These are phyloP conservation scores for Tenodera sinensis DNA, from an alignment of 2,888 invertebrate species.

Conservation along the genomic window DNA sequence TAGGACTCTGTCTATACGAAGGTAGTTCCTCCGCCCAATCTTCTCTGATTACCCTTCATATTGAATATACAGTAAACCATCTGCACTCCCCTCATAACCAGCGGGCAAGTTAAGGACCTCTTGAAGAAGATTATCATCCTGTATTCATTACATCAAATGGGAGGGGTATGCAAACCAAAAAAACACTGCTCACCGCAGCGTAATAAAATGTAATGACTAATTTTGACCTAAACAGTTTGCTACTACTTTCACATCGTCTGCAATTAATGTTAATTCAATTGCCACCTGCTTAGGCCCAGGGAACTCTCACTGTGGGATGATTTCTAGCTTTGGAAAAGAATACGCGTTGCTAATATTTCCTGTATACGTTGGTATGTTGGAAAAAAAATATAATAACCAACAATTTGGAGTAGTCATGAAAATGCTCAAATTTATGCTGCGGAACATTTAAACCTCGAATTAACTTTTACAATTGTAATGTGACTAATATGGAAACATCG, in stretches of 20 bases:
- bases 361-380: no score
- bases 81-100: background rate
- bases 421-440: no score
- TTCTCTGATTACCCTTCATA: background rate
- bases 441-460: no score
- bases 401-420: no score
- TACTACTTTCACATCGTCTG: background rate
- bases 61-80: background rate
- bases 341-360: no score
- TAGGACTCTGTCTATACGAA: background rate
- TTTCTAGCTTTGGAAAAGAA: background rate
- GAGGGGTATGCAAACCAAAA: background rate
- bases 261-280: background rate
- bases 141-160: background rate
- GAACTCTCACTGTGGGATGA: background rate
- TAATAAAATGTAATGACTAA: background rate
- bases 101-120: background rate
- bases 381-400: no score
- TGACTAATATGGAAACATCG: no score
- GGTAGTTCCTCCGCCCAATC: background rate
- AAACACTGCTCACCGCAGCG: background rate
- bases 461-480: no score
- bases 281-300: background rate
- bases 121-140: background rate
- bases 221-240: background rate